Evolutionary conservation across 2,888 invertebrate genomes (phyloP).

Genomic region (Chrysopilus asiliformis): DNA sequence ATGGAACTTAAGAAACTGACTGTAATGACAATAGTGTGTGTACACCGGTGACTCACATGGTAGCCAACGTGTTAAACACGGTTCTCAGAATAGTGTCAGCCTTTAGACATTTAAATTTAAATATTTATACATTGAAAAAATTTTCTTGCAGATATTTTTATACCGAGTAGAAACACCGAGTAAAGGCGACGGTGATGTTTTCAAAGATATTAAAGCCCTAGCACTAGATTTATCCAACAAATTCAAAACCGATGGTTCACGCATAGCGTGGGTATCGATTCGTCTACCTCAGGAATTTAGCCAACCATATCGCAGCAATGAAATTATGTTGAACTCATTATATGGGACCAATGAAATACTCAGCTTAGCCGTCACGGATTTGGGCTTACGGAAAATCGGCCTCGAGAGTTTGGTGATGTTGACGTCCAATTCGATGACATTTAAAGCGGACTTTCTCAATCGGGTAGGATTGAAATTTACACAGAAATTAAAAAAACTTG

Average conservation of each 20-base stretch:
- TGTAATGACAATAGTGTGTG: no score
- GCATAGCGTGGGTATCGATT: conserved; percentile 58
- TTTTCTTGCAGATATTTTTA: conserved; percentile 42
- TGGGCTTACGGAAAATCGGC: conserved; percentile 54
- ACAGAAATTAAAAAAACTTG: neutral
- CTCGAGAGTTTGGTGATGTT: conserved; percentile 60
- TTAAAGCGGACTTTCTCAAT: conserved; percentile 77
- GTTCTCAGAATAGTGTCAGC: no score
- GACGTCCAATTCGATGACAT: conserved; percentile 51
- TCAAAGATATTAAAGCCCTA: conserved; percentile 47
- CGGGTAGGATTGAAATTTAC: conserved; percentile 42
- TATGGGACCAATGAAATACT: conserved; percentile 32
- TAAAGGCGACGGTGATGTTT: conserved; percentile 48
- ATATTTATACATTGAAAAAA: neutral
- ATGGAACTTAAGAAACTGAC: no score
- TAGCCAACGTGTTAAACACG: no score
- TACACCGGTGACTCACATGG: no score
- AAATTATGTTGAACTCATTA: conserved; percentile 30
- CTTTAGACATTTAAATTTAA: neutral
- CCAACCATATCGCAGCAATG: conserved; percentile 15
- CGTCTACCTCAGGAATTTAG: conserved; percentile 39
- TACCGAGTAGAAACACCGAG: conserved; percentile 49
- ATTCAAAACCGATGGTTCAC: conserved; percentile 50
- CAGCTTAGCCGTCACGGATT: conserved; percentile 46
- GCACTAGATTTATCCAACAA: conserved; percentile 49